Evolutionary conservation across 2,113 vertebrate genomes (phyloP).

Genomic region (Himantopus leucocephalus): DNA sequence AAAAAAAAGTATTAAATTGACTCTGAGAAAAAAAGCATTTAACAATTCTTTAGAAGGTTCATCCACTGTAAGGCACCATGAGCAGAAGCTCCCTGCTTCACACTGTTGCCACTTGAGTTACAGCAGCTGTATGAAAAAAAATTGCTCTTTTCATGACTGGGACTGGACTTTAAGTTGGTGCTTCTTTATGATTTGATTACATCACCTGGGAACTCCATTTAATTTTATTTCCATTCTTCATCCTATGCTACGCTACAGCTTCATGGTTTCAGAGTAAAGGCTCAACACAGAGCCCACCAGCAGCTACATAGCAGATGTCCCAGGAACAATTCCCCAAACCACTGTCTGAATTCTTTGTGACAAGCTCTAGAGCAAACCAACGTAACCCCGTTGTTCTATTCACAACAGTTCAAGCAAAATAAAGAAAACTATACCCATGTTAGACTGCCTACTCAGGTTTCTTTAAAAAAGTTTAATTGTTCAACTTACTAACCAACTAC

Average conservation of each 20-base stretch:
- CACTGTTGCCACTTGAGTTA: not conserved
- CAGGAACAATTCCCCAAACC: not conserved
- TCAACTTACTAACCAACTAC: not conserved
- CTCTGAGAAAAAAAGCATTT: not conserved
- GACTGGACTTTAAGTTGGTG: not conserved
- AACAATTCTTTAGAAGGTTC: not conserved
- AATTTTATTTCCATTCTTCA: not conserved
- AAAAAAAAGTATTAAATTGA: not conserved
- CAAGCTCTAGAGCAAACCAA: not conserved
- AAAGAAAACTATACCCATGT: not conserved
- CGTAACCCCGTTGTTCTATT: not conserved
- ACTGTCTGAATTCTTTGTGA: not conserved
- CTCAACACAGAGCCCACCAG: not conserved
- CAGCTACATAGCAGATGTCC: not conserved
- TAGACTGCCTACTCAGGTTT: not conserved
- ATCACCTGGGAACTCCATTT: not conserved
- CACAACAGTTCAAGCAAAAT: not conserved
- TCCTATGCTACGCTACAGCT: not conserved
- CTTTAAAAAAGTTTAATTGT: not conserved
- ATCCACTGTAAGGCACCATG: not conserved
- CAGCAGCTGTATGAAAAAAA: not conserved
- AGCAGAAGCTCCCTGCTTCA: not conserved
- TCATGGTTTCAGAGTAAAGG: not conserved
- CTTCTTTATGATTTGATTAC: not conserved
- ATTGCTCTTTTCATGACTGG: not conserved